Conservation (phyloP, 1,140 invertebrate genomes). For the Calephelis virginiensis region DNA sequence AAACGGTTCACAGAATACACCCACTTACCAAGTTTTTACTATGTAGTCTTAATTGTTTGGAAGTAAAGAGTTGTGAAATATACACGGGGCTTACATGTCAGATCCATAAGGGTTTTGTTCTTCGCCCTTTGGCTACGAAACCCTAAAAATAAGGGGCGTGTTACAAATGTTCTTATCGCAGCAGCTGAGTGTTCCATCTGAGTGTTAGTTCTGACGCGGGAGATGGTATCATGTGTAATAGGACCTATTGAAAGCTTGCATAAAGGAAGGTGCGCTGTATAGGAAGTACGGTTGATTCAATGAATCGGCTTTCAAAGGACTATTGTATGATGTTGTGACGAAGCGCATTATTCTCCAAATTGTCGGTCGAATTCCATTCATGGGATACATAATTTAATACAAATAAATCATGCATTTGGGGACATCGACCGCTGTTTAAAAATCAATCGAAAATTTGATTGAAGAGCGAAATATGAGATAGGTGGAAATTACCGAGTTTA, state of each 20-base stretch:
- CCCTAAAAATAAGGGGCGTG: slow-evolving; percentile 1
- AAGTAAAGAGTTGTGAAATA: too few relatives aligned
- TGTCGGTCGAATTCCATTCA: slow-evolving; percentile 11
- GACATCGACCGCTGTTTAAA: background rate
- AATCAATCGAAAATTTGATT: background rate
- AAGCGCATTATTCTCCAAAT: slow-evolving; percentile 12
- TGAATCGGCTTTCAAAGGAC: background rate
- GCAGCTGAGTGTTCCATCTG: slow-evolving; percentile 9
- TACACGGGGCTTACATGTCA: too few relatives aligned
- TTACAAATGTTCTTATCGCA: background rate
- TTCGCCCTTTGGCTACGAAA: too few relatives aligned
- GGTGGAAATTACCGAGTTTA: too few relatives aligned
- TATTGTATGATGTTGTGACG: slow-evolving; percentile 16
- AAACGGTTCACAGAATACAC: too few relatives aligned
- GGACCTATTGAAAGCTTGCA: slow-evolving; percentile 2
- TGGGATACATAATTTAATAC: slow-evolving; percentile 13
- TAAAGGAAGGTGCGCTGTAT: slow-evolving; percentile 12
- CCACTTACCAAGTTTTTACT: too few relatives aligned
- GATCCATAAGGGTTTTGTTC: too few relatives aligned
- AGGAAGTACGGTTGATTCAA: slow-evolving; percentile 10
- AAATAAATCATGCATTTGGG: slow-evolving; percentile 2
- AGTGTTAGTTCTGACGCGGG: slow-evolving; percentile 11
- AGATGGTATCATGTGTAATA: slow-evolving; percentile 10
- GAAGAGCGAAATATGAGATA: too few relatives aligned
- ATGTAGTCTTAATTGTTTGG: too few relatives aligned